A percentile compares a stretch with the other conserved stretches of the same genome.
These are phyloP conservation scores for Choristoneura fumiferana DNA, from an alignment of 1,140 invertebrate genomes.

Conservation along the genomic window DNA sequence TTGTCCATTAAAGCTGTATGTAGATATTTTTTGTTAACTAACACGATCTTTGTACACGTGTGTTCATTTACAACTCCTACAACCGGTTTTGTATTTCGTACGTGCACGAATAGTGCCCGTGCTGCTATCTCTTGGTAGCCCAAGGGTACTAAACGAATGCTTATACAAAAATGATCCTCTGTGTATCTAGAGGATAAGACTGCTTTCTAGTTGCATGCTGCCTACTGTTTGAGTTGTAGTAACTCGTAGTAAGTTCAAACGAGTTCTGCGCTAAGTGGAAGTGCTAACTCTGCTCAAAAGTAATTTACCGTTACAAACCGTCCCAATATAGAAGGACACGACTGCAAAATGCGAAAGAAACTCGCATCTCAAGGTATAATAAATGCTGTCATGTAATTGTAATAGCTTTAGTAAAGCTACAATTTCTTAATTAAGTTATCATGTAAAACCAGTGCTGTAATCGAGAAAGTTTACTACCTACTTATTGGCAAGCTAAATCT, in stretches of 20 bases:
- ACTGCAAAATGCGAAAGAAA: constrained; percentile 6
- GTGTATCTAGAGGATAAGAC: neutral
- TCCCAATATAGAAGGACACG: constrained; percentile 39
- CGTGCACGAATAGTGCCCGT: neutral
- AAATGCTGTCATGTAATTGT: too few species aligned
- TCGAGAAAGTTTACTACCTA: too few species aligned
- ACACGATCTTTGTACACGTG: constrained; percentile 15
- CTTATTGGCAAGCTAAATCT: too few species aligned
- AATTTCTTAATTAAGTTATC: too few species aligned
- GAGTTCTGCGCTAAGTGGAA: constrained; percentile 58
- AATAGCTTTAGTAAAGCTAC: too few species aligned
- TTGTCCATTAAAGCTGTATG: constrained; percentile 6
- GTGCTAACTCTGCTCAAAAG: constrained; percentile 52
- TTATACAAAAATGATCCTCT: neutral
- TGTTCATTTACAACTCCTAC: constrained; percentile 16
- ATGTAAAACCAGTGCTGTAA: too few species aligned
- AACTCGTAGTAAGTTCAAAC: constrained; percentile 69
- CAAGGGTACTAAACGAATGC: neutral
- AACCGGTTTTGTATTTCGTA: constrained; percentile 7
- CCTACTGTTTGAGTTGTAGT: constrained; percentile 50
- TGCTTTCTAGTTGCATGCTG: neutral
- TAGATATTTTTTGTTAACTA: constrained; percentile 15
- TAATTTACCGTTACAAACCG: constrained; percentile 59
- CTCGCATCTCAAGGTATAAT: too few species aligned
- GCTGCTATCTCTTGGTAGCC: neutral